Evolutionary conservation across 1,140 invertebrate species (phyloP), one percentile per base, ranked within the genome.

Genomic region (Drosophila takahashii): DNA sequence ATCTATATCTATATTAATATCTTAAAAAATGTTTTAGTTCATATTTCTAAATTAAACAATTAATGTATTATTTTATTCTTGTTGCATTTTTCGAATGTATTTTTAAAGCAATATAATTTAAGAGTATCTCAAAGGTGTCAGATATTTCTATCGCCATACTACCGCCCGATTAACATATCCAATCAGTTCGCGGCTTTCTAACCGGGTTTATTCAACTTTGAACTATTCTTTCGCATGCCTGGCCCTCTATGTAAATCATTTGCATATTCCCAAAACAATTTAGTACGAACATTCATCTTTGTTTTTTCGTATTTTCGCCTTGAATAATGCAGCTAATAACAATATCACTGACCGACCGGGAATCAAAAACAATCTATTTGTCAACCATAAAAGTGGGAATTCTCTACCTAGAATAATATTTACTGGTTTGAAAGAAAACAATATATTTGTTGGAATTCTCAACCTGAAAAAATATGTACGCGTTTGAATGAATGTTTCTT

Each of bases 171-270:
- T 77, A 45, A 48, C 54, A 77, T 83, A 74, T 51, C 16, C 27
- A 22, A 39, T 56, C 22, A 42, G 59, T 34, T 47, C 16, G 47
- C 41, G 50, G 48, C 61, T 78, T 79, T 79, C 48, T 65, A 59
- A 29, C 51, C 42, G 42, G 58, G 81, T 86, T 81, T 81, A 77
- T 59, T 78, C 56, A 85, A 81, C 83, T 70, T 66, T 75, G 39
- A 74, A 70, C 52, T 59, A 32, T 74, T 54, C 47, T 76, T 54
- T 54, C 0, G 50, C 32, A 41, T 18, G 18, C 22, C 52, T 42
- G 22, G 10, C 41, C 27, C 36, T 39, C 26, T 65, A 67, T 59
- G 61, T 59, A 66, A 66, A 59, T 34, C 6, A 77, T 77, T 77
- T 41, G 65, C 52, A 64, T 70, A 71, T 57, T 78, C 26, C 42